These are phyloP conservation scores for Schlechtendalia chinensis DNA, from an alignment of 1,140 invertebrate genomes.

Conservation along the genomic window DNA sequence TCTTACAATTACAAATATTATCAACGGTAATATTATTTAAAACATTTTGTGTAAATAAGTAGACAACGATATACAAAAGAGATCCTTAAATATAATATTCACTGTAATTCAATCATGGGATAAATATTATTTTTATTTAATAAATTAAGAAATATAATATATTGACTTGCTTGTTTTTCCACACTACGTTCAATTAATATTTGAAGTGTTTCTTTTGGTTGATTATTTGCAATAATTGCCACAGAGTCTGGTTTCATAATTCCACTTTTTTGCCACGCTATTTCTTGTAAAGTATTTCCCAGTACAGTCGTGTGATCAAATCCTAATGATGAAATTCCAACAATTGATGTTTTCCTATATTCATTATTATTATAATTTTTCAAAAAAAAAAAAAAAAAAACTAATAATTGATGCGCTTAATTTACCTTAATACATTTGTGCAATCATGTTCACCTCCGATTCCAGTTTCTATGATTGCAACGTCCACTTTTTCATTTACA, in stretches of 20 bases:
- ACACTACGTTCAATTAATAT: slow-evolving; percentile 68
- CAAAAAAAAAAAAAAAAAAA: not conserved
- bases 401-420: not conserved
- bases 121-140: too few relatives aligned
- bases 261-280: slow-evolving; percentile 93
- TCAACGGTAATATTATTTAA: too few relatives aligned
- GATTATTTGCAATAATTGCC: slow-evolving; percentile 71
- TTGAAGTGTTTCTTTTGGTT: slow-evolving; percentile 67
- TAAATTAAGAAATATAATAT: not conserved
- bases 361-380: not conserved
- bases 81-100: too few relatives aligned
- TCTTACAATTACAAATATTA: too few relatives aligned
- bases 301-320: slow-evolving; percentile 86
- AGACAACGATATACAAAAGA: too few relatives aligned
- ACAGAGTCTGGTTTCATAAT: slow-evolving; percentile 81
- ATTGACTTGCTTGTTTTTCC: slow-evolving; percentile 62
- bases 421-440: slow-evolving; percentile 85
- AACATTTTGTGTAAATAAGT: too few relatives aligned
- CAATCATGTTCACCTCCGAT: slow-evolving; percentile 93
- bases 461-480: slow-evolving; percentile 93
- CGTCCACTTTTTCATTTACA: slow-evolving; percentile 81
- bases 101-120: not conserved
- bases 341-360: slow-evolving; percentile 70
- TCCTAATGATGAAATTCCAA: slow-evolving; percentile 87
- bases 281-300: slow-evolving; percentile 80